These are phyloP conservation scores for Diachasma alloeum DNA, from an alignment of 1,140 invertebrate genomes.

Conservation along the genomic window DNA sequence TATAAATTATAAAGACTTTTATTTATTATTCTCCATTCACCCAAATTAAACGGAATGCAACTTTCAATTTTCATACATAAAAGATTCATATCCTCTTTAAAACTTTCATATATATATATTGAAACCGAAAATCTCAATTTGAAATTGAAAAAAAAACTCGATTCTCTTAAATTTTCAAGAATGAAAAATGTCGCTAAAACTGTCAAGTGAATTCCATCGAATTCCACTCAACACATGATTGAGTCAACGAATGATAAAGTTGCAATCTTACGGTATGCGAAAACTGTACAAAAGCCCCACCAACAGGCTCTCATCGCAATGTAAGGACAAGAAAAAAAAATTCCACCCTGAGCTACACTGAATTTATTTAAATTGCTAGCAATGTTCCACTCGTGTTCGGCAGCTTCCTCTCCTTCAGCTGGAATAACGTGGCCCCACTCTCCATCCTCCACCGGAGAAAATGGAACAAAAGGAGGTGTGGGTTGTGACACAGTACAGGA, in stretches of 20 bases:
- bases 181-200: background rate
- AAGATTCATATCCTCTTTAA: no score
- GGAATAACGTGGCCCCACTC: background rate
- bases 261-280: background rate
- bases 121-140: no score
- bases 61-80: no score
- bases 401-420: conserved; percentile 55
- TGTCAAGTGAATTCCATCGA: background rate
- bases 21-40: no score
- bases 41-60: no score
- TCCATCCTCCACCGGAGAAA: background rate
- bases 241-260: background rate
- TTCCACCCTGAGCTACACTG: conserved; percentile 30
- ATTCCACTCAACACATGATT: background rate
- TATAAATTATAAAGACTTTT: no score
- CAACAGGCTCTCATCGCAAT: conserved; percentile 2
- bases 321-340: background rate
- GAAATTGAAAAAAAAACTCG: no score
- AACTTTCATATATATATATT: no score
- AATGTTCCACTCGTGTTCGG: conserved; percentile 63
- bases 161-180: background rate
- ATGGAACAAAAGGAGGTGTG: conserved; percentile 5
- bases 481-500: conserved; percentile 1
- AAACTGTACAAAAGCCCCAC: background rate
- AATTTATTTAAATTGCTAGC: conserved; percentile 65